Conservation (phyloP, 2,797 vertebrate genomes). For the Enteromius afrohamiltoni region DNA sequence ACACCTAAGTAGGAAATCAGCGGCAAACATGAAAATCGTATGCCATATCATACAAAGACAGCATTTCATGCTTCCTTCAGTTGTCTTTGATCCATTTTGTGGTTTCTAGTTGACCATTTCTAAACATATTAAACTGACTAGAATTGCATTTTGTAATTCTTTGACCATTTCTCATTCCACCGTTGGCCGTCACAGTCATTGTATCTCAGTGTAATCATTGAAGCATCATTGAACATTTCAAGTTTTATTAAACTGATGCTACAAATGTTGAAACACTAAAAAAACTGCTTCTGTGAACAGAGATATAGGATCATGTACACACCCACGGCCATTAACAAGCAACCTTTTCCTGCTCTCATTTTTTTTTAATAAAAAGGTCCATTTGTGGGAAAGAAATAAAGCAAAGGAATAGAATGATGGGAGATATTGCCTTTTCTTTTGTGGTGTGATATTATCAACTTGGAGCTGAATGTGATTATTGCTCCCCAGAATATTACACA, state of each 20-base stretch:
- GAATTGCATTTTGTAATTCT: neutral
- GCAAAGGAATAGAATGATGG: conserved; percentile 68
- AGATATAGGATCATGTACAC: conserved; percentile 17
- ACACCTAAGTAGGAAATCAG: conserved; percentile 24
- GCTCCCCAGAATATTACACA: conserved; percentile 78
- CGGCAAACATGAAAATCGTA: neutral
- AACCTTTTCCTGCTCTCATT: conserved; percentile 63
- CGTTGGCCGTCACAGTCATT: neutral
- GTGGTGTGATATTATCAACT: conserved; percentile 72
- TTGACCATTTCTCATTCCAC: conserved; percentile 11
- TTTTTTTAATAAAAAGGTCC: conserved; percentile 54
- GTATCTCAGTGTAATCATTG: conserved; percentile 5
- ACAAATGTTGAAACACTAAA: conserved; percentile 16
- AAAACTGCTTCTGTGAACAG: conserved; percentile 13
- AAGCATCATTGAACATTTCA: conserved; percentile 17
- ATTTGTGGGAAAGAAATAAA: conserved; percentile 62
- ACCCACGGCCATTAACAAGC: conserved; percentile 25
- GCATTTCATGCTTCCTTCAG: neutral
- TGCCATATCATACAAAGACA: conserved; percentile 29
- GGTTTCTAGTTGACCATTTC: neutral
- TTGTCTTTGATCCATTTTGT: neutral
- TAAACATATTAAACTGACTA: conserved; percentile 11
- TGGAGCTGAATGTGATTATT: conserved; percentile 68
- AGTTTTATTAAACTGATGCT: conserved; percentile 27
- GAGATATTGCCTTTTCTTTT: conserved; percentile 75